Evolutionary conservation across 1,140 invertebrate species (phyloP), one percentile per base, ranked within the genome.

Genomic region (Dendroctonus ponderosae): DNA sequence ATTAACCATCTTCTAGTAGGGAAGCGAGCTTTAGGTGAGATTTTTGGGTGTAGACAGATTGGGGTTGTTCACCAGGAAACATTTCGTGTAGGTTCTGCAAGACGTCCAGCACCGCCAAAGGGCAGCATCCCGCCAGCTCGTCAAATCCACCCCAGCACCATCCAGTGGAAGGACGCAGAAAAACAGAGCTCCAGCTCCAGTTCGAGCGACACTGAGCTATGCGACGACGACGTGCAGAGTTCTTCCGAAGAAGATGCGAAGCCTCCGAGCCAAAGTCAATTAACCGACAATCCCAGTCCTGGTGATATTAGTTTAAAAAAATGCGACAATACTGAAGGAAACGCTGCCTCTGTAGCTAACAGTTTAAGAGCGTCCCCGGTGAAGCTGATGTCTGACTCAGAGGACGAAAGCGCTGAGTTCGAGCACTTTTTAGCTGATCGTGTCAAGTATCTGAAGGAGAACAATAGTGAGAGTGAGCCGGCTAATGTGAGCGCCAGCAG

Each of bases 1-100:
- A 90, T 94, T 72, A 94, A 94, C 79, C 92, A 94, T 79, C 79
- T 94, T 50, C 81, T 94, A 3, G 80, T 91, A 6, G 92, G 91
- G 3, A 93, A 93, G 77, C 90, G 85, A 70, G 90, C 92, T 9
- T 85, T 93, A 12, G 84, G 91, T 2, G 39, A 61, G n/a, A 9
- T 6, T 4, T 7, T 1, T 2, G 12, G 3, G 3, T 1, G 9
- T 0, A 2, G 9, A 9, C 0, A 46, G 44, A 2, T 46, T 46
- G 44, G 9, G 44, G 4, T 14, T 9, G 44, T 26, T 26, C 26
- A 26, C 26, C 1, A 1, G 1, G 26, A 26, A 3, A 3, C 5
- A 51, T 43, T 58, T 58, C 26, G 43, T 26, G 5, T n/a, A 61
- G 58, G 39, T 8, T 89, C 87, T 66, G 84, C 86, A n/a, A 82